These are phyloP conservation scores for Clusia tigrina DNA, from an alignment of 2,888 invertebrate species.

Conservation along the genomic window DNA sequence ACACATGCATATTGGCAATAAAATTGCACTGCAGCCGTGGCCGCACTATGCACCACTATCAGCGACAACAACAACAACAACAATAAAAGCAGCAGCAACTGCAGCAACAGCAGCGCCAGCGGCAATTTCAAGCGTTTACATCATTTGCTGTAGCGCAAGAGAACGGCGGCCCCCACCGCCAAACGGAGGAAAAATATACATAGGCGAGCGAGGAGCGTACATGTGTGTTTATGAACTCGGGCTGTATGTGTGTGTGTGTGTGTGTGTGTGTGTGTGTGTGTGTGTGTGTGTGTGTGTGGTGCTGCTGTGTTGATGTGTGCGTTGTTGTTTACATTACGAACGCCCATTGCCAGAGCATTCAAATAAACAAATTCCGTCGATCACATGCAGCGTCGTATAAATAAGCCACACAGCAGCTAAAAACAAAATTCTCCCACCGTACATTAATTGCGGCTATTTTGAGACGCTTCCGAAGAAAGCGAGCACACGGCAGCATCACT, in stretches of 20 bases:
- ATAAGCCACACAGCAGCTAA: conserved; percentile 11
- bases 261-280: too few relatives aligned
- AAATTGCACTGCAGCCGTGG: conserved; percentile 54
- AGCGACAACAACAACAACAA: background rate
- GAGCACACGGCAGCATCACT: conserved; percentile 17
- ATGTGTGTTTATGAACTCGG: too few relatives aligned
- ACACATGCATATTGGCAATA: conserved; percentile 52
- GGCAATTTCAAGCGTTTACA: conserved; percentile 42
- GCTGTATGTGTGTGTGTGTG: too few relatives aligned
- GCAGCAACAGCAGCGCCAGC: conserved; percentile 16
- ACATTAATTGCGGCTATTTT: conserved; percentile 30
- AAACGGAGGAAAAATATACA: too few relatives aligned
- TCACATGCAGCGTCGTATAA: conserved; percentile 24
- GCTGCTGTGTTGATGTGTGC: background rate
- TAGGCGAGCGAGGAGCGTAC: background rate
- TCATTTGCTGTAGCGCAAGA: conserved; percentile 38
- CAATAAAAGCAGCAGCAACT: conserved; percentile 28
- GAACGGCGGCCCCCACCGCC: conserved; percentile 22
- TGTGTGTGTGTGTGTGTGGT: too few relatives aligned
- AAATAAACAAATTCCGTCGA: conserved; percentile 20
- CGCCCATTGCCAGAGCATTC: too few relatives aligned
- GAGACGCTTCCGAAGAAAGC: conserved; percentile 21
- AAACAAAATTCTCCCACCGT: conserved; percentile 21
- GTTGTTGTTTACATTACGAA: conserved; percentile 12
- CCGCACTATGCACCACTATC: conserved; percentile 25